Conservation (phyloP, 2,888 invertebrate species). For the Lacanobia oleracea region DNA sequence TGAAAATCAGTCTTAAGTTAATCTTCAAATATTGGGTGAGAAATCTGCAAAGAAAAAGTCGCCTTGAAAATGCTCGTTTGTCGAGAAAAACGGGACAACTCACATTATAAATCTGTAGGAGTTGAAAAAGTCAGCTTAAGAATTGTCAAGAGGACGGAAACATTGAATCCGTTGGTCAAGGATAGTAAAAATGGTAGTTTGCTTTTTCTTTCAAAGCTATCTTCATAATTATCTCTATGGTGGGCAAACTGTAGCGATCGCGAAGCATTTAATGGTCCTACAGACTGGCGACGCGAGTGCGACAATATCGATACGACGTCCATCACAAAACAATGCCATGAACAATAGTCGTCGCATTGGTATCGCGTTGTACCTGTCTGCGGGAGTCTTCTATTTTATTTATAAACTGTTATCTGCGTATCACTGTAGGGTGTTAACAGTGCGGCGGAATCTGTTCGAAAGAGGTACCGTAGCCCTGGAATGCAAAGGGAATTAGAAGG, state of each 20-base stretch:
- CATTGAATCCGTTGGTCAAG: not conserved
- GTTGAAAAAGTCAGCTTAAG: constrained; percentile 1
- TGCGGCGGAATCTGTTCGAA: too few relatives aligned
- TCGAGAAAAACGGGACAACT: not conserved
- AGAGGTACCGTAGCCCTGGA: too few relatives aligned
- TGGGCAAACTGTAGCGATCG: not conserved
- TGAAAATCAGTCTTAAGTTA: constrained; percentile 13
- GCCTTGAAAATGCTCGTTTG: not conserved
- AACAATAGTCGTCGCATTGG: not conserved
- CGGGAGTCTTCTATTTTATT: not conserved
- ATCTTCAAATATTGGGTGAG: constrained; percentile 26
- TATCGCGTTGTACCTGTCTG: not conserved
- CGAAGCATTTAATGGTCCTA: not conserved
- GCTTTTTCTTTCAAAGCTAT: not conserved
- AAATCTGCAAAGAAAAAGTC: constrained; percentile 1
- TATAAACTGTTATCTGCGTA: too few relatives aligned
- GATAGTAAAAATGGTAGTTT: not conserved
- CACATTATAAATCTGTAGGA: not conserved
- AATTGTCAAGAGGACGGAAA: not conserved
- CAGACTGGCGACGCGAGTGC: not conserved
- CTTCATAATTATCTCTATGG: too few relatives aligned
- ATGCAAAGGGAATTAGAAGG: too few relatives aligned
- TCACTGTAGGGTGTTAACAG: too few relatives aligned
- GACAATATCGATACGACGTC: not conserved
- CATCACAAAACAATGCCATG: not conserved